Conservation (phyloP, 2,888 invertebrate genomes). For the Machimus atricapillus region DNA sequence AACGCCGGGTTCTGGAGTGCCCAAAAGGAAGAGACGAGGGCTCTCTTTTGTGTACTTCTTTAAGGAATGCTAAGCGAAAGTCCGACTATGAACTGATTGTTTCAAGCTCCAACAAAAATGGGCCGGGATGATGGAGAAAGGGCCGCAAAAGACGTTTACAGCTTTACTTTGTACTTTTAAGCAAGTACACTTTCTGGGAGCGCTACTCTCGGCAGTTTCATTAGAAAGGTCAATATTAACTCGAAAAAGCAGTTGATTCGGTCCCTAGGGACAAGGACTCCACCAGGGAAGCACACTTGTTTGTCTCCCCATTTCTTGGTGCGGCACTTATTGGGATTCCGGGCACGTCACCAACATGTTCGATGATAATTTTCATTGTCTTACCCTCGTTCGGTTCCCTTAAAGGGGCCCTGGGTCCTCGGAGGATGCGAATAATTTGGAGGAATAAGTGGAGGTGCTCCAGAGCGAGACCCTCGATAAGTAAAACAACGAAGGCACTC, state of each 20-base stretch:
- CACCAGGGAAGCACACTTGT: neutral
- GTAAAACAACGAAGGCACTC: neutral
- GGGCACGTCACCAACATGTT: conserved; percentile 3
- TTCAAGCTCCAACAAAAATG: neutral
- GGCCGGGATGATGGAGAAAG: neutral
- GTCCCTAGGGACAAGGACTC: neutral
- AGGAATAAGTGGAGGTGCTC: neutral
- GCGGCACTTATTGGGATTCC: neutral
- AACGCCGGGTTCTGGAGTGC: neutral
- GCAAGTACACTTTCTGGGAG: neutral
- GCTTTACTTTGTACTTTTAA: neutral
- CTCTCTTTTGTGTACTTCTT: neutral
- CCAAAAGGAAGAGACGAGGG: neutral
- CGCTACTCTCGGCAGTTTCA: neutral
- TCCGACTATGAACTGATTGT: neutral
- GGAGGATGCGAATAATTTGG: neutral
- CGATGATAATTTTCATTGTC: conserved; percentile 3
- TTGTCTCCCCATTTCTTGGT: neutral
- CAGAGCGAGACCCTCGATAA: neutral
- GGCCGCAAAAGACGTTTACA: neutral
- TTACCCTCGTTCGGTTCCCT: neutral
- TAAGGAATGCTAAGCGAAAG: neutral
- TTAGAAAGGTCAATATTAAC: conserved; percentile 29
- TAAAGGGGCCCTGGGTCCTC: neutral
- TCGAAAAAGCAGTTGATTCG: neutral